Base-by-base conservation (phyloP, 2,888 invertebrate genomes). In the Creontiades dilutus region DNA sequence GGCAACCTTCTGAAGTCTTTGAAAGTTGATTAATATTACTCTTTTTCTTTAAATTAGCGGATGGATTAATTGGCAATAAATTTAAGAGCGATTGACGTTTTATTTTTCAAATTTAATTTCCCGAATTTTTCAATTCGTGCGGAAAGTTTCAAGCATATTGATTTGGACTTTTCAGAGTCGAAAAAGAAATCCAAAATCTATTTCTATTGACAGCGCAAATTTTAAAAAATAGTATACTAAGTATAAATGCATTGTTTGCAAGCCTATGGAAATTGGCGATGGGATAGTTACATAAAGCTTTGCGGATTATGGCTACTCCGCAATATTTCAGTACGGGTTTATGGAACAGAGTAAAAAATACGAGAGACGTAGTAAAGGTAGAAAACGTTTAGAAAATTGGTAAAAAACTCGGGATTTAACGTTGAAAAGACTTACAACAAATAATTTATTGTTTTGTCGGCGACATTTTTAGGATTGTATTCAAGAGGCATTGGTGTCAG, bases 1-100 rank as follows among this genome's bases (percentile, higher is more conserved):
- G 82, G 82, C 82, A 82, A 82, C 52, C 14, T 82, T 52, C 47
- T 23, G 52, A 52, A 82, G 82, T 82, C 82, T 82, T 82, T 23
- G 82, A 81, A 82, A 82, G 52, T 52, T 82, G 46, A 47, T 27
- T 78, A 9, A 13, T 47, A 37, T 46, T 46, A 78, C 37, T 78
- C 37, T 78, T 78, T 37, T 78, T 76, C 37, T 4, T 76, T 28
- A 13, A 46, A 75, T 75, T 75, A 19, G 16, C 78, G 78, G 68
- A 47, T 78, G 78, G 78, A 78, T 78, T 28, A 19, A 61, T 61
- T 61, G 16, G 27, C 23, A 68, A 13, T 16, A 1, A 61, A n/a
- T 0, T 23, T 23, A n/a, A 47, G 19, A 19, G 37, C 16, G 78
- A 78, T 37, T 78, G 78, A 37, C 16, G 75, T 75, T n/a, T 37